These are phyloP conservation scores for Heliconius hewitsoni DNA, from an alignment of 1,140 invertebrate genomes.

Conservation along the genomic window DNA sequence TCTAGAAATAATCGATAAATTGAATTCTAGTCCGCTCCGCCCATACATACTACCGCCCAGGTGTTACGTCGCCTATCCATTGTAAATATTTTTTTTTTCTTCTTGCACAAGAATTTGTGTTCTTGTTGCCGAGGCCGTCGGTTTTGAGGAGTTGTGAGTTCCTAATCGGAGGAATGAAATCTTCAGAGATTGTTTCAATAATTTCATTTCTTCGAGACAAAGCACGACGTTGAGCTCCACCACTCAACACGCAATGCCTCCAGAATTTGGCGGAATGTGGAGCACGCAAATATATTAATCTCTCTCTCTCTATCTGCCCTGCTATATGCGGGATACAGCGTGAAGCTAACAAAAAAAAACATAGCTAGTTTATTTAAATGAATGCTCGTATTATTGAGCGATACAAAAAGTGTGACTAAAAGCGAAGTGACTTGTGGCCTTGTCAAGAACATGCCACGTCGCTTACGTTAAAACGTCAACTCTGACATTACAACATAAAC, in stretches of 20 bases:
- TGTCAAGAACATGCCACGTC: conserved; percentile 38
- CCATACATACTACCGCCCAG: conserved; percentile 8
- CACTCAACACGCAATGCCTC: too few relatives aligned
- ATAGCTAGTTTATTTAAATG: neutral
- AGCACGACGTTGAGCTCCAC: too few relatives aligned
- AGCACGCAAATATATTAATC: too few relatives aligned
- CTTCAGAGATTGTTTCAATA: too few relatives aligned
- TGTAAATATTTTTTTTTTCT: neutral
- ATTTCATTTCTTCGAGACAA: too few relatives aligned
- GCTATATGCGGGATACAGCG: too few relatives aligned
- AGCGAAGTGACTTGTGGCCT: conserved; percentile 31
- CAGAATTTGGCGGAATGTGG: too few relatives aligned
- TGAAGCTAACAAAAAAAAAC: too few relatives aligned
- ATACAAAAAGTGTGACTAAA: conserved; percentile 15
- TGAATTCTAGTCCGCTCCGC: conserved; percentile 7
- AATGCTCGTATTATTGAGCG: neutral
- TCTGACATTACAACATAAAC: conserved; percentile 49
- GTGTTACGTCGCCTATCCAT: conserved; percentile 28
- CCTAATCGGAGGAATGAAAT: too few relatives aligned
- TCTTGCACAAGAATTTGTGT: neutral
- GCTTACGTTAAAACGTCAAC: conserved; percentile 39
- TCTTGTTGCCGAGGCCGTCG: too few relatives aligned
- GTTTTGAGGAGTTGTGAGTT: too few relatives aligned
- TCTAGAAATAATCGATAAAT: neutral
- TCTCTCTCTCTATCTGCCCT: too few relatives aligned